phyloP scores from a whole-genome alignment of 2,888 invertebrate genomes.

The Ochropacha duplaris region DNA sequence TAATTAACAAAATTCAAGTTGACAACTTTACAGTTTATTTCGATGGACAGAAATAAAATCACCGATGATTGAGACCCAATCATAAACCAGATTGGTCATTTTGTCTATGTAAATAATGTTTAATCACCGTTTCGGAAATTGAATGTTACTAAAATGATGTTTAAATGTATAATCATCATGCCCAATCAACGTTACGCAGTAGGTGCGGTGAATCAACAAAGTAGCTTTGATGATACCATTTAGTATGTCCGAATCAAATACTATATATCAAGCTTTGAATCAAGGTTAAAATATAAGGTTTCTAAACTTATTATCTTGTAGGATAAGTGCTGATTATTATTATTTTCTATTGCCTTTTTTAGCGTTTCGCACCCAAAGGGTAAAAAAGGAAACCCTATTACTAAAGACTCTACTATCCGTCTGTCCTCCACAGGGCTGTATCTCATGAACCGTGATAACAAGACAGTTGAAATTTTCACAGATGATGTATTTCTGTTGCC shows the following conservation, averaged over 20 bases:
- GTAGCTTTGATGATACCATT: not conserved
- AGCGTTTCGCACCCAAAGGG: too few relatives aligned
- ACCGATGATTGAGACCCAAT: not conserved
- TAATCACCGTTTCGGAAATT: slow-evolving; percentile 4
- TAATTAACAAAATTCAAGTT: slow-evolving; percentile 4
- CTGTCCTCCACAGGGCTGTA: too few relatives aligned
- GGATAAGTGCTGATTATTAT: too few relatives aligned
- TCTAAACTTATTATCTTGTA: too few relatives aligned
- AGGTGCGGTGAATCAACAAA: not conserved
- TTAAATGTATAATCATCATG: slow-evolving; percentile 1
- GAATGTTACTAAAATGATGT: slow-evolving; percentile 1
- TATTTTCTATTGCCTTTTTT: too few relatives aligned
- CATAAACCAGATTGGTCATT: not conserved
- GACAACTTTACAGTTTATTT: not conserved
- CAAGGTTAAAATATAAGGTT: too few relatives aligned
- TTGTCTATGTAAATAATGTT: slow-evolving; percentile 2
- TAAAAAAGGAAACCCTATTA: too few relatives aligned
- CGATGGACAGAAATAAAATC: not conserved
- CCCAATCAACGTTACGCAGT: slow-evolving; percentile 1
- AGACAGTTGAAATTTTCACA: too few relatives aligned
- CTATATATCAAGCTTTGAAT: not conserved
- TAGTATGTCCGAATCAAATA: not conserved
- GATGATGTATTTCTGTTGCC: too few relatives aligned
- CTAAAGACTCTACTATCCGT: too few relatives aligned
- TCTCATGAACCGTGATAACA: too few relatives aligned